Evolutionary conservation across 2,888 invertebrate genomes (phyloP), one percentile per base, ranked within the genome.

Genomic region (Polydrusus pterygomalis): DNA sequence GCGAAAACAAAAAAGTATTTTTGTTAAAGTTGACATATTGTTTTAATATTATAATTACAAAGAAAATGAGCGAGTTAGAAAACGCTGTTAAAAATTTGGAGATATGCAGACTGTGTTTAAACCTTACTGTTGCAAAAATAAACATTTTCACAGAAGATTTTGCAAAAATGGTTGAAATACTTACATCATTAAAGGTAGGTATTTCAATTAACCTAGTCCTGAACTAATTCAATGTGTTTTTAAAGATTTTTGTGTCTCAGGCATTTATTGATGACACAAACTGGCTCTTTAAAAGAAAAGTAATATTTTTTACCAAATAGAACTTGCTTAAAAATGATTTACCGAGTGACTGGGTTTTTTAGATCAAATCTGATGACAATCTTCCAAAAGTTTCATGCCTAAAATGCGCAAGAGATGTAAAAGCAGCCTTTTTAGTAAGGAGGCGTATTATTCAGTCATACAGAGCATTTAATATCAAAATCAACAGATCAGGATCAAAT

Each of bases 151-250:
- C 79, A 20, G 83, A 81, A 30, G 82, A 84, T 73, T 81, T 85
- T 69, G 79, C 81, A 8, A 81, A 81, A 72, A 83, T 84, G 80
- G 73, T 85, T 51, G 84, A 85, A 74, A 82, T 82, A 54, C 79
- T 85, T 75, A 83, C 85, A 40, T 82, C 83, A 10, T 80, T 85
- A 58, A 84, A 83, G 81, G 85, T 84, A 30, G 1, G 43, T 13
- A 43, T 43, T 40, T 2, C 8, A 40, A 25, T 25, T 25, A 3
- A 25, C n/a, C n/a, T n/a, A n/a, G n/a, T n/a, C 25, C 1, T 25
- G 5, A 5, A 5, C 5, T 3, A 25, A 25, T 25, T 25, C 25
- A 25, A 25, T 25, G 25, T 25, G 25, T 25, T 25, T 25, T 25
- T 25, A 25, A 25, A 5, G 25, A 1, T 25, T 25, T 5, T 5